These are phyloP conservation scores for Tortricodes alternella DNA, from an alignment of 2,888 invertebrate species.

Conservation along the genomic window DNA sequence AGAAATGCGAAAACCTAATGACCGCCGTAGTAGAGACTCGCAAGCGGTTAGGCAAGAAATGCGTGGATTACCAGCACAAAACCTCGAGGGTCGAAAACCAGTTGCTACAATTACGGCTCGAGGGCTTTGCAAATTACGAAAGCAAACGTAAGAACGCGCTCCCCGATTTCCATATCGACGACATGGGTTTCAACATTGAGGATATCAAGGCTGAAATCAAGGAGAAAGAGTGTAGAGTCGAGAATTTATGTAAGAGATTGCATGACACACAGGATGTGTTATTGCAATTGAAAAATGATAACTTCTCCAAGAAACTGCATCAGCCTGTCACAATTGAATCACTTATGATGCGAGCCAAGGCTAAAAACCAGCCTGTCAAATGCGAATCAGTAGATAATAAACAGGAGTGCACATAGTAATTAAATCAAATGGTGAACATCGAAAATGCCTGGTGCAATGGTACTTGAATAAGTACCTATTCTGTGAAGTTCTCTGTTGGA, in stretches of 20 bases:
- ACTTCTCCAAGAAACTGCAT: constrained; percentile 47
- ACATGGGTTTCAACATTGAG: constrained; percentile 52
- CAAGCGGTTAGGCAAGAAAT: constrained; percentile 68
- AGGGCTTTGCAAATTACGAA: constrained; percentile 54
- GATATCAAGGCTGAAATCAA: constrained; percentile 52
- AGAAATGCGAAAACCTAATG: constrained; percentile 71
- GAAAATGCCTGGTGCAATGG: constrained; percentile 6
- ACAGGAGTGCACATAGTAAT: no score
- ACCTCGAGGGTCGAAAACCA: constrained; percentile 59
- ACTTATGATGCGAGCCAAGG: constrained; percentile 55
- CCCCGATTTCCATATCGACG: constrained; percentile 43
- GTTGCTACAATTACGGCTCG: constrained; percentile 59
- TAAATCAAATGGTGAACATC: no score
- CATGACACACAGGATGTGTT: constrained; percentile 58
- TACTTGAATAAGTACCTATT: no score
- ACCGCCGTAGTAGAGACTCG: constrained; percentile 71
- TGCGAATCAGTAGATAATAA: no score
- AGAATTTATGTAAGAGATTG: constrained; percentile 45
- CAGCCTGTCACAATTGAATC: constrained; percentile 55
- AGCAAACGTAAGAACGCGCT: constrained; percentile 55
- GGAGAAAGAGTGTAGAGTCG: constrained; percentile 47
- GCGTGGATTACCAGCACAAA: constrained; percentile 64
- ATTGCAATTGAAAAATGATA: constrained; percentile 56
- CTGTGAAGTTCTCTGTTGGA: no score
- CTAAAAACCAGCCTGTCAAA: constrained; percentile 32